Base-by-base conservation (phyloP, 2,888 invertebrate genomes). In the Dynastes grantii region DNA sequence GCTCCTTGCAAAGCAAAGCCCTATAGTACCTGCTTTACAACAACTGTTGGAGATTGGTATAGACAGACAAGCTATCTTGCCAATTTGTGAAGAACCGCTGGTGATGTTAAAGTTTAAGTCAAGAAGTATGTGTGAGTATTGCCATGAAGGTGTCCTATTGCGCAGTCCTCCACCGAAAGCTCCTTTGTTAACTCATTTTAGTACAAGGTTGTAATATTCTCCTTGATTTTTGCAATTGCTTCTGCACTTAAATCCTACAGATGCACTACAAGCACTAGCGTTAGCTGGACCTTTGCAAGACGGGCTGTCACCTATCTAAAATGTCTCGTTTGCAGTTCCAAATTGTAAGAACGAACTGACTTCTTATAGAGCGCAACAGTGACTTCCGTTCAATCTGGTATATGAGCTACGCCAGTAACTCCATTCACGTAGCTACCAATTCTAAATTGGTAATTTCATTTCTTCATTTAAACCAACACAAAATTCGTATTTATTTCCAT, bases 401-500 rank as follows among this genome's bases (percentile, higher is more conserved):
- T 92, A 85, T 96, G 95, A 8, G 91, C 96, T n/a, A 97, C 96
- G 16, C 93, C 94, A 1, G 94, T 94, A 0, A 93, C 94, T 2
- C 98, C 98, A 78, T 94, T 93, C 0, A 93, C 95, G 87, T 98
- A 98, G 82, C 95, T 94, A 0, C 96, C 95, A 77, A 97, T 89
- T 61, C 99, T 92, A 87, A 99, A 98, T 94, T 49, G 92, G 91
- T 85, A 92, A 86, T 67, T 91, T 90, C 0, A 91, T 93, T 85
- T 93, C 92, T 76, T 92, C 91, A 85, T 94, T 92, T 76, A 92
- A 89, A 82, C 98, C 99, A 82, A 98, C 93, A 0, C 97, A 96
- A 88, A 99, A 99, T 90, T 99, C 99, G 88, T 98, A 98, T 89
- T 99, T 99, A 88, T 99, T 99, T 67, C 99, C 16, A 16, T 16